Evolutionary conservation across 2,888 invertebrate species (phyloP).

Genomic region (Teinopalpus imperialis): DNA sequence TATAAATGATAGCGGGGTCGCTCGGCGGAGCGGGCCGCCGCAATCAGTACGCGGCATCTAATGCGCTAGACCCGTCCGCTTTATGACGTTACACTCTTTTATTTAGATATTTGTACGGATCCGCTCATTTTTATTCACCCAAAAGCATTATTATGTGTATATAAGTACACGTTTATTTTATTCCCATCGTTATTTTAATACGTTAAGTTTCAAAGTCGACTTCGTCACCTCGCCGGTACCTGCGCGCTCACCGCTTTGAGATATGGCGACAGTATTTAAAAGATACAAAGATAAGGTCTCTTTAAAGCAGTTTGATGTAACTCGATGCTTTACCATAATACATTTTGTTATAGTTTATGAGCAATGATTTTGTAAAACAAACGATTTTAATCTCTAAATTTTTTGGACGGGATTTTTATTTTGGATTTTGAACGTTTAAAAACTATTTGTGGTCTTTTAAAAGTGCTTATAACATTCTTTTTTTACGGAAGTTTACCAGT

Average conservation of each 20-base stretch:
- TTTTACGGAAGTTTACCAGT: too few species aligned
- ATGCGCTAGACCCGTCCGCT: constrained; percentile 50
- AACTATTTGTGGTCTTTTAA: too few species aligned
- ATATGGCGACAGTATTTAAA: constrained; percentile 72
- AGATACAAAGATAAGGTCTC: constrained; percentile 71
- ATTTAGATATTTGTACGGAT: constrained; percentile 75
- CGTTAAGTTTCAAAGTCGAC: constrained; percentile 56
- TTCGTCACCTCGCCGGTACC: constrained; percentile 65
- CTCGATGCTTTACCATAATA: constrained; percentile 55
- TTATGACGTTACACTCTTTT: constrained; percentile 71
- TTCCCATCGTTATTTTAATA: constrained; percentile 75
- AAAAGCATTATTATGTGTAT: constrained; percentile 75
- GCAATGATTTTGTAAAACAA: constrained; percentile 19
- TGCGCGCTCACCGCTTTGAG: constrained; percentile 53
- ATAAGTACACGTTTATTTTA: constrained; percentile 75
- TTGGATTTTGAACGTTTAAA: neutral
- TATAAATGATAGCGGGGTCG: constrained; percentile 70
- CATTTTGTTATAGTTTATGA: constrained; percentile 64
- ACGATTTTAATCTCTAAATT: constrained; percentile 4
- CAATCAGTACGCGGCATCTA: constrained; percentile 74
- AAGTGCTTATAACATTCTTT: too few species aligned
- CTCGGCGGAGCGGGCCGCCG: constrained; percentile 42
- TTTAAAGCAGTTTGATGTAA: constrained; percentile 71
- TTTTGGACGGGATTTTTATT: constrained; percentile 5
- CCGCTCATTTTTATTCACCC: constrained; percentile 74